Percentiles rank a stretch among this genome's conserved stretches.
Conservation (phyloP, 2,113 vertebrate genomes). For the Ictalurus furcatus region DNA sequence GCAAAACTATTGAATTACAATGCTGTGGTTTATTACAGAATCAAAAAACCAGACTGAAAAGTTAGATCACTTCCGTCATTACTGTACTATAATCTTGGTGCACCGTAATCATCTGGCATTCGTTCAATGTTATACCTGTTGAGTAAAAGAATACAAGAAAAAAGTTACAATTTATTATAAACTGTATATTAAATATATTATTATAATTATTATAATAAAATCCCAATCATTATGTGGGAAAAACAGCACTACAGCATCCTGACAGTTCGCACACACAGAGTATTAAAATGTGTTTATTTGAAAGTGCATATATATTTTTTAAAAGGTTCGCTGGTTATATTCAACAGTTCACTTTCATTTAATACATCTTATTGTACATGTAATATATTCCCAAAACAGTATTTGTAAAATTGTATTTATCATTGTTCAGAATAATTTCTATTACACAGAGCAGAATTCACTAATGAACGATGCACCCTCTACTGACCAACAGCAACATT, state of each 20-base stretch:
- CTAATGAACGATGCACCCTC: constrained; percentile 9
- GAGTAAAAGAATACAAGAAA: not conserved
- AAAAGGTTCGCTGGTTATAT: not conserved
- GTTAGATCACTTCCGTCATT: constrained; percentile 43
- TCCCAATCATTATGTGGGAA: not conserved
- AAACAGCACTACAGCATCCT: not conserved
- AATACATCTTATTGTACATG: not conserved
- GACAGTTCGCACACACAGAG: not conserved
- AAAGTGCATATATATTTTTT: not conserved
- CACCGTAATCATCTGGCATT: constrained; percentile 98
- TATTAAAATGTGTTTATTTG: not conserved
- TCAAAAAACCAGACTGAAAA: not conserved
- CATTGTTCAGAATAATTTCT: not conserved
- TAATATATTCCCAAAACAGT: not conserved
- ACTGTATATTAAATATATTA: too few species aligned
- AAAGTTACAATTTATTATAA: not conserved
- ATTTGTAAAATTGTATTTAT: not conserved
- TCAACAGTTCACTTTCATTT: not conserved
- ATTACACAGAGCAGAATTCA: not conserved
- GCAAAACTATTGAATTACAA: constrained; percentile 1
- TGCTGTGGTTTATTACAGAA: not conserved
- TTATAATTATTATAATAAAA: not conserved
- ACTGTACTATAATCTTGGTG: constrained; percentile 83
- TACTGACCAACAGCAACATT: not conserved
- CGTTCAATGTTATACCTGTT: constrained; percentile 95